Evolutionary conservation across 1,140 invertebrate species (phyloP), one percentile per base, ranked within the genome.

Genomic region (Drosophila tsacasi): DNA sequence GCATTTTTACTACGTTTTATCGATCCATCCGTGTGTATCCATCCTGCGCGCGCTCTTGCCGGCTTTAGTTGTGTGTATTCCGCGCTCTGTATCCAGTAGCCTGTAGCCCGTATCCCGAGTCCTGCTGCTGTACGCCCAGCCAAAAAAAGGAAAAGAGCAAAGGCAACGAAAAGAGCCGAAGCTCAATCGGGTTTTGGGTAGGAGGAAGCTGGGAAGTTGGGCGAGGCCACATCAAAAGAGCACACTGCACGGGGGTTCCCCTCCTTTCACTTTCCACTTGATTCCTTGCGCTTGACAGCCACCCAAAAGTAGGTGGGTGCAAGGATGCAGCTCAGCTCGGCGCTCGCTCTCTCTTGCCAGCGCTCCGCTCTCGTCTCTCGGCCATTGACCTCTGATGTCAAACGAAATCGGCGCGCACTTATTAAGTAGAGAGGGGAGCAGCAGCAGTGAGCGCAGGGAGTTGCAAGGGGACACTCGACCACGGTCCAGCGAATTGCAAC

Each of bases 1-100:
- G 64, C 21, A 91, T 87, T 91, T 91, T 91, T 91, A 91, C 89
- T 91, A 91, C 89, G 89, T 91, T 91, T 91, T 91, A 91, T 91
- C 84, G 89, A 91, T 91, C 90, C 77, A 27, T 23, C 47, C 52
- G 42, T 63, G 47, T 79, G 58, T 61, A 62, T 76, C 59, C 57
- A 76, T 39, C 25, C 55, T 57, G 25, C 37, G 57, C 40, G 44
- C 21, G 40, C 25, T 39, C 40, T 63, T 42, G 32, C 50, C 49
- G 19, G 40, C 55, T 55, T 15, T 40, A 15, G 46, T 25, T 60
- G 63, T 63, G 74, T 74, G 76, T 81, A 54, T 37, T 21, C 50
- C 30, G 55, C 39, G 21, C 23, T 59, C 37, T 59, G 55, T 60
- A 42, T 59, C 39, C 35, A 17, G 62, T 21, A 30, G 40, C 19